Evolutionary conservation across 1,140 invertebrate genomes (phyloP), one percentile per base, ranked within the genome.

Genomic region (Theocolax elegans): DNA sequence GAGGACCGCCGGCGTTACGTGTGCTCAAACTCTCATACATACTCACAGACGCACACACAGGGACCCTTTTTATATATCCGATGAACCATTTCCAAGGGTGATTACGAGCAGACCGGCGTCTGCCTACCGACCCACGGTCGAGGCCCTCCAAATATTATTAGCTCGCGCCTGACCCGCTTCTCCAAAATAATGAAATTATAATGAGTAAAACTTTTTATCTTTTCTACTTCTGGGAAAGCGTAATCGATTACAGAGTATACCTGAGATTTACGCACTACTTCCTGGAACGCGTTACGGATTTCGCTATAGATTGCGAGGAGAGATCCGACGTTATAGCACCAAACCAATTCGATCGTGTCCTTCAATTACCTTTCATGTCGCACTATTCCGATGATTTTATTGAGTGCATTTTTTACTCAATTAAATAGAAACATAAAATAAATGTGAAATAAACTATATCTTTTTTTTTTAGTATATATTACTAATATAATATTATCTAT

Each of bases 161-260:
- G 46, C 58, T 53, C 17, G n/a, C 68, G 27, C 40, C 4, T 12
- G 23, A 17, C n/a, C 40, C 40, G 27, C 29, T 58, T 67, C 44
- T 49, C 48, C 35, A 67, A 67, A 72, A 66, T 72, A 62, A 72
- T 67, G 56, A 72, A 72, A 67, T 63, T 72, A 67, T 62, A 56
- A 67, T 54, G 64, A 72, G 65, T 59, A 54, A 42, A 60, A 71
- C 13, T 23, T 62, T 65, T 59, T 71, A 51, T 59, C 17, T 65
- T 59, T 59, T 65, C 29, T 59, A 65, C 62, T 71, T 71, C 69
- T 59, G 53, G 23, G 69, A 66, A 71, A 71, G 46, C 21, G 19
- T 71, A 66, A 71, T 65, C 15, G 62, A 66, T 71, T 65, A 46
- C 19, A 9, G 0, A 2, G 59, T 64, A 59, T 0, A 2, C 27